Evolutionary conservation across 2,113 vertebrate species (phyloP).

Genomic region (Coregonus clupeaformis): DNA sequence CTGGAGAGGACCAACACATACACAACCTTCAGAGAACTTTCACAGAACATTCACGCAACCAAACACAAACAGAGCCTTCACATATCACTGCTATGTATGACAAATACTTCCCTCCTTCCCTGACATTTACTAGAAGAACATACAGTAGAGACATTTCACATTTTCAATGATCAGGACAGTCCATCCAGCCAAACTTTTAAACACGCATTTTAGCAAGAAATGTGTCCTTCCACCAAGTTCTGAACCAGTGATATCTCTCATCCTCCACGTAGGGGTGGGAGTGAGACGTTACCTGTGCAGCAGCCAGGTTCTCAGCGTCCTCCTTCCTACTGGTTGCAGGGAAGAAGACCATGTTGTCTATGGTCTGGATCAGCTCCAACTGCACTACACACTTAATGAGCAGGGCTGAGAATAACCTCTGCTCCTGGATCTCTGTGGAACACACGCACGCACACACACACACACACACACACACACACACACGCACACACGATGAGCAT

Average conservation of each 20-base stretch:
- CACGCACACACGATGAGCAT: conserved; percentile 13
- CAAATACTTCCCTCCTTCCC: no score
- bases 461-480: neutral
- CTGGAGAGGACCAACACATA: conserved; percentile 64
- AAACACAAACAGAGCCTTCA: no score
- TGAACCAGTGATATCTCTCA: no score
- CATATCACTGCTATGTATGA: no score
- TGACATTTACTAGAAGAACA: no score
- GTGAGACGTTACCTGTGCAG: conserved; percentile 82
- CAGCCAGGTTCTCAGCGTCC: conserved; percentile 96
- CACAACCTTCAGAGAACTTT: neutral
- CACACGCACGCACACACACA: neutral
- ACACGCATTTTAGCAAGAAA: no score
- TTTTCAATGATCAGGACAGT: no score
- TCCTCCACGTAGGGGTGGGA: neutral
- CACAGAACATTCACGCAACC: no score
- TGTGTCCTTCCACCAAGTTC: no score
- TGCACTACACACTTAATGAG: conserved; percentile 99
- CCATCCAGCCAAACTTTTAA: no score
- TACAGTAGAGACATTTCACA: no score
- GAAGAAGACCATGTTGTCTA: conserved; percentile 98
- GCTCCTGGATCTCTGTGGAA: conserved; percentile 87
- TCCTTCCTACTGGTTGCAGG: conserved; percentile 98
- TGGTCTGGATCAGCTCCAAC: conserved; percentile 98
- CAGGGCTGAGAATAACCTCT: conserved; percentile 92